phyloP scores from a whole-genome alignment of 2,888 invertebrate genomes.

The Papilio demoleus region DNA sequence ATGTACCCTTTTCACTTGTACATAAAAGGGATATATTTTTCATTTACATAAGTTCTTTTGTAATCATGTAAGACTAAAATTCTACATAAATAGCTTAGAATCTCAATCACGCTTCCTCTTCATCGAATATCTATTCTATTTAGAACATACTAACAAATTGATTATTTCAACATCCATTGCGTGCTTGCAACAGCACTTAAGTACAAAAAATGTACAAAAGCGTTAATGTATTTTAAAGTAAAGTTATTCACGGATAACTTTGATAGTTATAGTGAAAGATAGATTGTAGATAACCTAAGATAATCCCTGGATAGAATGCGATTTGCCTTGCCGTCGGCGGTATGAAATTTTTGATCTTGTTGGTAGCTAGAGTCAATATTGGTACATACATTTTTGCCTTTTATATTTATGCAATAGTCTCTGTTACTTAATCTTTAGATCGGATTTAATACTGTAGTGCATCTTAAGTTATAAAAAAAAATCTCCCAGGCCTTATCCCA shows the following conservation, averaged over 20 bases:
- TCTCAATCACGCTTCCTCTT: slow-evolving; percentile 67
- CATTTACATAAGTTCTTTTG: slow-evolving; percentile 52
- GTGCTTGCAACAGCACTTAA: not conserved
- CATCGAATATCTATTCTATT: slow-evolving; percentile 44
- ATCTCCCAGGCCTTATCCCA: too few relatives aligned
- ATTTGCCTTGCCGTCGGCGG: slow-evolving; percentile 70
- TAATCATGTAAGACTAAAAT: slow-evolving; percentile 54
- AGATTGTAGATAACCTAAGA: slow-evolving; percentile 74
- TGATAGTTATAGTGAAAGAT: slow-evolving; percentile 47
- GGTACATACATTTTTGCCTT: slow-evolving; percentile 47
- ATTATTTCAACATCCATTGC: slow-evolving; percentile 47
- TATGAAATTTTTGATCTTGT: slow-evolving; percentile 58
- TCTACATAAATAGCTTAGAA: slow-evolving; percentile 75
- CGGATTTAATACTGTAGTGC: slow-evolving; percentile 15
- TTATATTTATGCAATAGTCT: slow-evolving; percentile 42
- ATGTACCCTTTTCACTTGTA: too few relatives aligned
- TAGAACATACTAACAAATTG: slow-evolving; percentile 12
- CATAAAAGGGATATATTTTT: too few relatives aligned
- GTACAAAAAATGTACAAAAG: not conserved
- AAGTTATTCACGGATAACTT: slow-evolving; percentile 39
- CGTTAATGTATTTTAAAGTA: slow-evolving; percentile 48
- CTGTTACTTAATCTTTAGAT: slow-evolving; percentile 37
- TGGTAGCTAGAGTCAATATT: slow-evolving; percentile 56
- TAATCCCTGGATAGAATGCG: slow-evolving; percentile 75
- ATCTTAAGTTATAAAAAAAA: too few relatives aligned